Evolutionary conservation across 2,888 invertebrate genomes (phyloP), one percentile per base, ranked within the genome.

Genomic region (Drosophila rellima): DNA sequence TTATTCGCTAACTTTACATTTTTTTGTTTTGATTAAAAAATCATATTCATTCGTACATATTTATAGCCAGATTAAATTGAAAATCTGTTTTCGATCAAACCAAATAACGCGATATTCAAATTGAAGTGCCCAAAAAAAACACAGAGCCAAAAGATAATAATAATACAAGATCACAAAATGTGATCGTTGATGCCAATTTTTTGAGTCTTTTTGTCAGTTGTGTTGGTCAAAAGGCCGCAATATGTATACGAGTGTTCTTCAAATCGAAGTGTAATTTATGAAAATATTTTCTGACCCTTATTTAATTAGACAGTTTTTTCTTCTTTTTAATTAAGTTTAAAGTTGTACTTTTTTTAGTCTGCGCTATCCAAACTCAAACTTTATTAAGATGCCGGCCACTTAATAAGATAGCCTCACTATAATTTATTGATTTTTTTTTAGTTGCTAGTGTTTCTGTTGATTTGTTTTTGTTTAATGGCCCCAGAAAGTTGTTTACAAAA

Each of bases 1-100:
- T 61, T 40, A 47, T 55, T 37, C 11, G 39, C 62, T 47, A 50
- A 37, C 54, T 65, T 70, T 64, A 17, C 17, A 26, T 56, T 55
- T 45, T 62, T 51, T 51, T 13, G 2, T 44, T 35, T 33, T 17
- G 10, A 20, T 39, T 29, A 26, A 31, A 42, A 60, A 62, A 20
- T 42, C 44, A 2, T 23, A 50, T 61, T 61, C 62, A 52, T 59
- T 20, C 55, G 59, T 52, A 45, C 7, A 50, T 50, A 54, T 56
- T 45, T 29, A 61, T 74, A 71, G 60, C 47, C 40, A 64, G 50
- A 66, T 65, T 55, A 72, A 57, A 61, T 66, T 54, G 56, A 40
- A 65, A 79, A 68, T 61, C 68, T 68, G 77, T 69, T 66, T 63
- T 65, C 20, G 59, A 47, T 80, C 64, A 63, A 68, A 51, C 20